A percentile compares a stretch with the other conserved stretches of the same genome.
phyloP scores from a whole-genome alignment of 2,797 vertebrate genomes.

The Lophotriccus pileatus region DNA sequence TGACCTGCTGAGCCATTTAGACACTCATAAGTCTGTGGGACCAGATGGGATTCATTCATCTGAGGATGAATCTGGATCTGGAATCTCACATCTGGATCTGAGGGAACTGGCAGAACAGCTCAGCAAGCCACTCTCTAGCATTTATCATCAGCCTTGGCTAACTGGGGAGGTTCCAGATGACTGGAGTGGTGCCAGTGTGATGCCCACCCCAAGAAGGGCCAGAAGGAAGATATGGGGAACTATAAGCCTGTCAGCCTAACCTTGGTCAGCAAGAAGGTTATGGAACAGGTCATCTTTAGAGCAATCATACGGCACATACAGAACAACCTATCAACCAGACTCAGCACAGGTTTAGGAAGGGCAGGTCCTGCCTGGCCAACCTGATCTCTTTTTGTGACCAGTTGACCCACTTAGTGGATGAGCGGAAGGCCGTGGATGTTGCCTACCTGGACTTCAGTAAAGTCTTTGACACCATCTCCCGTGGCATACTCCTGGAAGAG shows the following conservation, averaged over 20 bases:
- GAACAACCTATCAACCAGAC: neutral
- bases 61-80: neutral
- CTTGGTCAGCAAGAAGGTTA: neutral
- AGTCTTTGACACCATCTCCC: neutral
- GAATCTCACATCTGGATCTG: neutral
- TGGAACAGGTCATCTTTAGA: neutral
- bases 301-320: rapidly evolving
- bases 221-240: neutral
- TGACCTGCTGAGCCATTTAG: neutral
- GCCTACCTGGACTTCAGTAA: neutral
- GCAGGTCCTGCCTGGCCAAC: neutral
- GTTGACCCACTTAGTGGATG: neutral
- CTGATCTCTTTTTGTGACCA: neutral
- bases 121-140: too few species aligned
- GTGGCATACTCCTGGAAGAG: neutral
- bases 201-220: too few species aligned
- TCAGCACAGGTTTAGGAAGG: neutral
- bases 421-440: neutral
- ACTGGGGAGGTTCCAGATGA: neutral
- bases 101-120: neutral
- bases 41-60: neutral
- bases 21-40: neutral
- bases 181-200: neutral
- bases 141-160: rapidly evolving
- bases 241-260: neutral